Evolutionary conservation across 2,113 vertebrate genomes (phyloP), one percentile per base, ranked within the genome.

Genomic region (Ceuthmochares aereus): DNA sequence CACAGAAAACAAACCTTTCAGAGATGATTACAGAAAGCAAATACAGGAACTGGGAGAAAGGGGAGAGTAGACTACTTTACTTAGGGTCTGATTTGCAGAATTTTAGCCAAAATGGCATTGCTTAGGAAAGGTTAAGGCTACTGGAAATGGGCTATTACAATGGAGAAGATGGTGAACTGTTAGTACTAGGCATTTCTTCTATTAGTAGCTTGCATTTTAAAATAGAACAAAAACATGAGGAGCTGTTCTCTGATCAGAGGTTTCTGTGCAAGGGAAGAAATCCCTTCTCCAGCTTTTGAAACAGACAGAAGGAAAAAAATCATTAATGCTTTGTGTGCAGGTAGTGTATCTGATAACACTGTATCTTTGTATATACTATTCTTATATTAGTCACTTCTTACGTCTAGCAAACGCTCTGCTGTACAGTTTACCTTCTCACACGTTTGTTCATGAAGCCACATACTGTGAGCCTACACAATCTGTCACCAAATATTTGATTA

Each of bases 401-500:
- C 47, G 69, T 19, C 37, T 58, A 83, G 51, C 67, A 84, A 22
- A 72, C 72, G 58, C 95, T 79, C 73, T 91, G 32, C 84, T 72
- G 60, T 52, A 42, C 34, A 17, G 22, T 58, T 82, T 87, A 68
- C 51, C 32, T 84, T 70, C 51, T 75, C 42, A 29, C 1, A 1
- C 21, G 40, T 89, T 94, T 93, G 60, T 75, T 94, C 84, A n/a
- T 70, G 78, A 8, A 45, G 32, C 85, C 58, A 47, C 72, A 16
- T 67, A 58, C 43, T 70, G 26, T 83, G 77, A 92, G 37, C 47
- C 94, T 64, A 59, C 23, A 55, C 63, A 76, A n/a, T 63, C 68
- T 63, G 0, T 70, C 79, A 80, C 87, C n/a, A 94, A 92, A 36
- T 93, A 80, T 86, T 96, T 92, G 45, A 55, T 92, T 69, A 85